Evolutionary conservation across 2,797 vertebrate genomes (phyloP), one percentile per base, ranked within the genome.

Genomic region (Spheniscus humboldti): DNA sequence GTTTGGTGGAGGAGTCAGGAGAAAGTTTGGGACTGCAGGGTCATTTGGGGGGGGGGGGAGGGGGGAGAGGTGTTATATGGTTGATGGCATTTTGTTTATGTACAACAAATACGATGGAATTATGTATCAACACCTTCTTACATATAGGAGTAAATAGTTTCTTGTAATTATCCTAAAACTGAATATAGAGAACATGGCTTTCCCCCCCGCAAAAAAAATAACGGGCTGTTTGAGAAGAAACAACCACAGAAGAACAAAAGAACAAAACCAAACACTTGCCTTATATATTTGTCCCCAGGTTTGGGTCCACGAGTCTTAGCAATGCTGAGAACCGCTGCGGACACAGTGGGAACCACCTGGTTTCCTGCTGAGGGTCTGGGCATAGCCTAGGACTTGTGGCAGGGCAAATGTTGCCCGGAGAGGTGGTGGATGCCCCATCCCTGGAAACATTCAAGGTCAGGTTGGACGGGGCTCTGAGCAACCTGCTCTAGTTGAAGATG

Each of bases 331-430:
- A 22, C n/a, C 35, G 50, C 62, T 64, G 50, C 2, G 2, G n/a
- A 9, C 0, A 0, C 37, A 14, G 50, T 10, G 18, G 55, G 62
- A 64, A 35, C 57, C 24, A 2, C 20, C 45, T 41, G 74, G 19
- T 23, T 69, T 64, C 19, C 47, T 53, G 30, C 37, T 22, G 37
- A 74, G 72, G 55, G 25, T 16, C 62, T 23, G 39, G 67, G 16
- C 9, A 0, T 5, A 56, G 43, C 67, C n/a, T 33, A 9, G n/a
- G 50, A 25, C n/a, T 48, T n/a, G 50, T 14, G 39, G 30, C 1
- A 1, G 27, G 39, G 39, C 62, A 74, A 74, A 41, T 41, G 41
- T 41, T 41, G 41, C 41, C 14, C 14, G 4, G 41, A 41, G 41
- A 41, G 41, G 41, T 15, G 41, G 14, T 41, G 41, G 41, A 41